A percentile compares a stretch with the other conserved stretches of the same genome.
Evolutionary conservation across 2,797 vertebrate species (phyloP).

Genomic region (Sebastes flavidus): DNA sequence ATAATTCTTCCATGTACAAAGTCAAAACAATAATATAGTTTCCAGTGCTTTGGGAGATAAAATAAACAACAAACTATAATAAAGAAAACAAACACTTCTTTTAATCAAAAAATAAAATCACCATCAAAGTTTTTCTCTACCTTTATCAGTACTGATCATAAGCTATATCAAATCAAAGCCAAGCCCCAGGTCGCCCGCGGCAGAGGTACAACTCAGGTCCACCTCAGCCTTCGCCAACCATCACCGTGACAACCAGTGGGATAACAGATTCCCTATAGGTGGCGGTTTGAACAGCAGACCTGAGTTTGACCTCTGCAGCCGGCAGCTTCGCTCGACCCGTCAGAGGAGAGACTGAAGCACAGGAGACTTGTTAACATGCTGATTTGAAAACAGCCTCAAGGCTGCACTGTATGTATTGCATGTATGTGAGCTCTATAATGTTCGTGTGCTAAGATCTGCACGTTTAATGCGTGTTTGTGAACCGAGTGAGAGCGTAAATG

Average conservation of each 20-base stretch:
- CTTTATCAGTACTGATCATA: slow-evolving; percentile 65
- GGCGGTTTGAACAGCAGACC: slow-evolving; percentile 17
- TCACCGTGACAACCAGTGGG: slow-evolving; percentile 13
- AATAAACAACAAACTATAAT: slow-evolving; percentile 71
- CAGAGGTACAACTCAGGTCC: slow-evolving; percentile 26
- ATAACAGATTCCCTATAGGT: slow-evolving; percentile 28
- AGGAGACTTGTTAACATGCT: slow-evolving; percentile 40
- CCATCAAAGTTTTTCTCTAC: slow-evolving; percentile 37
- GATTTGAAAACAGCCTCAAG: slow-evolving; percentile 59
- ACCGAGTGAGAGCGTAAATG: background rate
- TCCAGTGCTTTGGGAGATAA: slow-evolving; percentile 84
- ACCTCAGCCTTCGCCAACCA: background rate
- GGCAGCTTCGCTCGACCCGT: slow-evolving; percentile 12
- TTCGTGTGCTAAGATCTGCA: background rate
- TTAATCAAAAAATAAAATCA: slow-evolving; percentile 54
- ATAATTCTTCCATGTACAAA: slow-evolving; percentile 81
- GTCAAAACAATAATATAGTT: slow-evolving; percentile 79
- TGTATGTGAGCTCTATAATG: background rate
- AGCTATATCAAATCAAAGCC: slow-evolving; percentile 61
- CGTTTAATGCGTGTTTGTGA: slow-evolving; percentile 6
- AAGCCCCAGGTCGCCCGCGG: slow-evolving; percentile 33
- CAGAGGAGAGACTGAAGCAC: slow-evolving; percentile 23
- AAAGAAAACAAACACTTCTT: slow-evolving; percentile 63
- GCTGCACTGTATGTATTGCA: slow-evolving; percentile 29
- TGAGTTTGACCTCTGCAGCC: slow-evolving; percentile 38